Conservation (phyloP, 1,140 invertebrate species). For the Pseudomyrmex cubaensis region DNA sequence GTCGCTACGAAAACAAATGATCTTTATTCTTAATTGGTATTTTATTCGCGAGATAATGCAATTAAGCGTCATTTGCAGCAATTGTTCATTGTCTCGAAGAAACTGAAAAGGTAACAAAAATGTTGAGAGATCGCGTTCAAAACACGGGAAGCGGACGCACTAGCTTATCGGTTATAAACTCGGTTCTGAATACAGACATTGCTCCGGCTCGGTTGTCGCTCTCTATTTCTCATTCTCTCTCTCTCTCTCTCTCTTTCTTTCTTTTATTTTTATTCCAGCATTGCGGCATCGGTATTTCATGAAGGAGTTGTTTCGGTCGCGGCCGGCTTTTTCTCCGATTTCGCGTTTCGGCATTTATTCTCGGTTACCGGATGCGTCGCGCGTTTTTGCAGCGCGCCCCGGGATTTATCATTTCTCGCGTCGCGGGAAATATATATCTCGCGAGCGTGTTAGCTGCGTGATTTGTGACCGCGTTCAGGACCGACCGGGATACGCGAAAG, state of each 20-base stretch:
- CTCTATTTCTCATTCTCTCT: too few species aligned
- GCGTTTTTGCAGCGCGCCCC: slow-evolving; percentile 35
- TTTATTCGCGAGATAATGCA: too few species aligned
- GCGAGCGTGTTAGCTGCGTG: slow-evolving; percentile 46
- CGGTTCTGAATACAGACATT: slow-evolving; percentile 46
- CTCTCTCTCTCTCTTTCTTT: not conserved
- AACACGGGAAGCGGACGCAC: slow-evolving; percentile 13
- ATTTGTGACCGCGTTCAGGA: slow-evolving; percentile 39
- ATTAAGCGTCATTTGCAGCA: not conserved
- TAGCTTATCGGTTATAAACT: slow-evolving; percentile 49
- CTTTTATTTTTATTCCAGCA: slow-evolving; percentile 38
- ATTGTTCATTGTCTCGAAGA: slow-evolving; percentile 29
- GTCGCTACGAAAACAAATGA: too few species aligned
- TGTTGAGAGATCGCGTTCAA: slow-evolving; percentile 3
- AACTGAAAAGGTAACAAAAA: not conserved
- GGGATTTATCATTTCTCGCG: slow-evolving; percentile 60
- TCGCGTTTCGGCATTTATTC: slow-evolving; percentile 60
- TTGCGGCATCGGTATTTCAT: slow-evolving; percentile 61
- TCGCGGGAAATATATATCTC: slow-evolving; percentile 52
- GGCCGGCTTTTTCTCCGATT: slow-evolving; percentile 57
- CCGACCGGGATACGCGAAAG: slow-evolving; percentile 34
- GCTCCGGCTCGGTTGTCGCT: slow-evolving; percentile 32
- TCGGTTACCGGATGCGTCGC: slow-evolving; percentile 57
- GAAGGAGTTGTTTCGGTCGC: slow-evolving; percentile 52
- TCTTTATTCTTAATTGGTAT: too few species aligned